phyloP scores from a whole-genome alignment of 2,888 invertebrate genomes.

The Meghimatium bilineatum region DNA sequence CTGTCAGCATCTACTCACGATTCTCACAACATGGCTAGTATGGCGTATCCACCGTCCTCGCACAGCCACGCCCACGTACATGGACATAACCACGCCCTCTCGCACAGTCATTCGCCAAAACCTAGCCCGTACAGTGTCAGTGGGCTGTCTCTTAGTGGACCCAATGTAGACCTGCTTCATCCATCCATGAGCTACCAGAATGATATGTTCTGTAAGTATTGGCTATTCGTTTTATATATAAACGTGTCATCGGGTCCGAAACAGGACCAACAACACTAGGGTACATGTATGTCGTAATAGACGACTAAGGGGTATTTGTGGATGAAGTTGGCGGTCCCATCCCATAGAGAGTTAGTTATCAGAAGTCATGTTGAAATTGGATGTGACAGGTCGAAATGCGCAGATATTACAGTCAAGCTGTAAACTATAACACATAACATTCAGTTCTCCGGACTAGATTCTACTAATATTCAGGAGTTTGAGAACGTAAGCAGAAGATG shows the following conservation, averaged over 20 bases:
- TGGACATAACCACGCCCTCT: slow-evolving; percentile 35
- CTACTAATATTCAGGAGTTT: no score
- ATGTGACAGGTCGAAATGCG: no score
- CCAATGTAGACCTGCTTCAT: slow-evolving; percentile 83
- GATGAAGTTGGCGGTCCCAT: no score
- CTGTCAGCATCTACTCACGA: slow-evolving; percentile 38
- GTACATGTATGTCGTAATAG: neutral
- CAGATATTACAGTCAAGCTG: no score
- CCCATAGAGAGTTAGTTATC: no score
- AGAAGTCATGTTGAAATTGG: no score
- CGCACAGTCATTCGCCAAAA: slow-evolving; percentile 53
- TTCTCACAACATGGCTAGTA: slow-evolving; percentile 40
- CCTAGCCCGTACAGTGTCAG: slow-evolving; percentile 72
- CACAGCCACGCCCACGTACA: slow-evolving; percentile 39
- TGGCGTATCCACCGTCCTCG: slow-evolving; percentile 41
- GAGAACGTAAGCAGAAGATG: no score
- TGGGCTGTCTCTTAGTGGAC: slow-evolving; percentile 78
- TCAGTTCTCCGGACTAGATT: no score
- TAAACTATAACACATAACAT: no score
- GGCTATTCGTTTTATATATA: neutral
- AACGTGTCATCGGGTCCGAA: no score
- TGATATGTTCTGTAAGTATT: slow-evolving; percentile 53
- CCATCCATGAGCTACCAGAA: slow-evolving; percentile 83
- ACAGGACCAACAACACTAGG: no score
- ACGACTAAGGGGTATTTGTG: neutral